Evolutionary conservation across 2,888 invertebrate species (phyloP).

Genomic region (Diarsia mendica): DNA sequence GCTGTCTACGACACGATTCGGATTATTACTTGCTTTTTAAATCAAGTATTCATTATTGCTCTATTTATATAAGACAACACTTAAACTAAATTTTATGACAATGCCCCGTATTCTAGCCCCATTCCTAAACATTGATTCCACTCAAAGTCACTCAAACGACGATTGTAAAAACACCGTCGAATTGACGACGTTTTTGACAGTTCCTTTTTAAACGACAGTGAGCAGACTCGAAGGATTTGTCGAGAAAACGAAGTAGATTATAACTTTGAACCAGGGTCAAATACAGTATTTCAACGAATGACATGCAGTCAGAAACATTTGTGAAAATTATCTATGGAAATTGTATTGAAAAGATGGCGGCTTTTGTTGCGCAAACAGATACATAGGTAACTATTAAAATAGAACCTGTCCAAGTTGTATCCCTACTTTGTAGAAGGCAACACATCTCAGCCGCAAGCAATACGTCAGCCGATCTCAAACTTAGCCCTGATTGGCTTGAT

Average conservation of each 20-base stretch:
- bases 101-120: neutral
- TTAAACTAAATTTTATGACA: neutral
- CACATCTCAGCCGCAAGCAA: slow-evolving; percentile 22
- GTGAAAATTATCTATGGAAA: neutral
- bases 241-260: neutral
- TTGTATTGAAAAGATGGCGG: neutral
- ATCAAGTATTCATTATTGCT: neutral
- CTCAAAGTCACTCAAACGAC: slow-evolving; percentile 2
- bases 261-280: neutral
- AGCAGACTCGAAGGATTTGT: neutral
- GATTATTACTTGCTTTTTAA: neutral
- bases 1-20: neutral
- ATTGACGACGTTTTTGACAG: neutral
- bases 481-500: slow-evolving; percentile 46
- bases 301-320: neutral
- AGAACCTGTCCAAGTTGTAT: neutral
- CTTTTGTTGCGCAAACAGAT: neutral
- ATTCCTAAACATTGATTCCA: neutral
- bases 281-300: neutral
- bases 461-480: slow-evolving; percentile 13
- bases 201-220: neutral
- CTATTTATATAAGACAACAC: neutral
- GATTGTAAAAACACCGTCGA: neutral
- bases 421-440: neutral
- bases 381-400: neutral